Percentiles rank a stretch among this genome's conserved stretches.
Evolutionary conservation across 2,888 invertebrate genomes (phyloP).

Genomic region (Melinopterus prodromus): DNA sequence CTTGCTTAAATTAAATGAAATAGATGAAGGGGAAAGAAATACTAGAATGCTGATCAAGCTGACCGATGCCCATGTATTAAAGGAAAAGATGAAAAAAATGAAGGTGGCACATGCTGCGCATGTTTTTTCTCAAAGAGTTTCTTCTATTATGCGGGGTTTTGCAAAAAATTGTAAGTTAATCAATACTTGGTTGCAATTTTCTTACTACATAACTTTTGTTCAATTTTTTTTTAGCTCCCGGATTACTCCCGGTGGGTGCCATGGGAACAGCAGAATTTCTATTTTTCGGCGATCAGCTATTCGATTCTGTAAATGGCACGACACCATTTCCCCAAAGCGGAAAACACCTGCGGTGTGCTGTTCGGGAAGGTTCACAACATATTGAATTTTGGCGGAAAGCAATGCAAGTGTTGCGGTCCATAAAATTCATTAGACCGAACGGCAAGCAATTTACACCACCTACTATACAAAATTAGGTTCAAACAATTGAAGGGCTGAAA

Average conservation of each 20-base stretch:
- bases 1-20: constrained; percentile 28
- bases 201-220: too few relatives aligned
- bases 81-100: constrained; percentile 36
- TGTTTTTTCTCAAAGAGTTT: constrained; percentile 35
- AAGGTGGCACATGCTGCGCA: constrained; percentile 34
- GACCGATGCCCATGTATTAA: constrained; percentile 33
- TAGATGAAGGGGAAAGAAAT: constrained; percentile 30
- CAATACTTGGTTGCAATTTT: background rate
- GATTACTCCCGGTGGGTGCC: too few relatives aligned
- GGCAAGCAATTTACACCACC: too few relatives aligned
- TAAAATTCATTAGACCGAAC: constrained; percentile 27
- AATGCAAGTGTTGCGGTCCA: constrained; percentile 27
- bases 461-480: too few relatives aligned
- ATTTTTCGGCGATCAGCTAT: background rate
- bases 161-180: constrained; percentile 23
- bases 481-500: too few relatives aligned
- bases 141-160: constrained; percentile 27
- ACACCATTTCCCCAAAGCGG: background rate
- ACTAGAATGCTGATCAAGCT: constrained; percentile 27
- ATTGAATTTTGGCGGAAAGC: background rate
- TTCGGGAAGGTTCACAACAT: constrained; percentile 26
- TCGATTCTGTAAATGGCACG: background rate
- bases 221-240: too few relatives aligned
- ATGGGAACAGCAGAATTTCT: too few relatives aligned
- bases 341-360: too few relatives aligned